These are phyloP conservation scores for Drosophila tristis DNA, from an alignment of 1,140 invertebrate genomes.

Conservation along the genomic window DNA sequence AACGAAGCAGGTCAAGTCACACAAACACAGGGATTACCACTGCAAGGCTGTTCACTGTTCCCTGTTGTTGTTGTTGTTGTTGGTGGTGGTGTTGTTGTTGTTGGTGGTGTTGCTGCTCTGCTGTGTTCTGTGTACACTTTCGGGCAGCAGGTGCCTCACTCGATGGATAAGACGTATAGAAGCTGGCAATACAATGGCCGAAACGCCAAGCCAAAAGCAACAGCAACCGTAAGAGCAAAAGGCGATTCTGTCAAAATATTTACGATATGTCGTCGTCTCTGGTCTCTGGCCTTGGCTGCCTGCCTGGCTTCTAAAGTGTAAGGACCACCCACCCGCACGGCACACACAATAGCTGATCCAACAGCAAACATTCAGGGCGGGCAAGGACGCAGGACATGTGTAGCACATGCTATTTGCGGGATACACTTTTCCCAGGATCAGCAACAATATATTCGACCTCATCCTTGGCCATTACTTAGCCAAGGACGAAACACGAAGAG, in stretches of 20 bases:
- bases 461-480: conserved; percentile 49
- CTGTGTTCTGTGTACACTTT: background rate
- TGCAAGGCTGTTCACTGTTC: conserved; percentile 16
- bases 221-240: conserved; percentile 55
- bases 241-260: conserved; percentile 82
- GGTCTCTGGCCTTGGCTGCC: conserved; percentile 27
- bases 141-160: conserved; percentile 48
- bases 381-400: conserved; percentile 62
- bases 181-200: conserved; percentile 69
- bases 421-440: conserved; percentile 48
- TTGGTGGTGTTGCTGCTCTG: conserved; percentile 25
- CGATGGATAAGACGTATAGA: conserved; percentile 38
- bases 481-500: conserved; percentile 47
- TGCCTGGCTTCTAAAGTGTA: conserved; percentile 59
- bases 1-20: conserved; percentile 79
- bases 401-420: conserved; percentile 66
- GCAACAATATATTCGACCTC: conserved; percentile 42
- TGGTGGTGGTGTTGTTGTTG: too few relatives aligned
- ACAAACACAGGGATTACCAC: conserved; percentile 78
- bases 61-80: too few relatives aligned
- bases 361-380: background rate
- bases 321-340: conserved; percentile 42
- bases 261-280: conserved; percentile 68
- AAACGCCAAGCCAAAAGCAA: conserved; percentile 57
- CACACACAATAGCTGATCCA: conserved; percentile 20